phyloP scores from a whole-genome alignment of 2,113 vertebrate genomes.

The Rhynchopsitta pachyrhyncha region DNA sequence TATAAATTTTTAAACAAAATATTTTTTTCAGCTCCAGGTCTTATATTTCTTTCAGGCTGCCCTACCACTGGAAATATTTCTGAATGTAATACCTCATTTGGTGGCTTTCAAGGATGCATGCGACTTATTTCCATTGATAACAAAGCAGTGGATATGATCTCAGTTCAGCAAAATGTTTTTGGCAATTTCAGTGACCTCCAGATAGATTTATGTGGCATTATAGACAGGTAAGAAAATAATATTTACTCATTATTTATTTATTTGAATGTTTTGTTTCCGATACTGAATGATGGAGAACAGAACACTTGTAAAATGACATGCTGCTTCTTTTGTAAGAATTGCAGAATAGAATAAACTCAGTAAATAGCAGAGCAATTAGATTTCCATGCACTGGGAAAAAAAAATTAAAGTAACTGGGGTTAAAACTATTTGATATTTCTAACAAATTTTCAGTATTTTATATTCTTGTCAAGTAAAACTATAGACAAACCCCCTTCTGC shows the following conservation, averaged over 20 bases:
- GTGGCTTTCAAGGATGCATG: slow-evolving; percentile 92
- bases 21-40: not conserved
- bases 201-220: slow-evolving; percentile 93
- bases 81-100: slow-evolving; percentile 79
- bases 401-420: not conserved
- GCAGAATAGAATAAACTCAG: not conserved
- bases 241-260: not conserved
- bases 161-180: slow-evolving; percentile 83
- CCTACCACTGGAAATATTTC: slow-evolving; percentile 69
- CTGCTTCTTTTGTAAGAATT: not conserved
- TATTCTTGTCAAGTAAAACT: not conserved
- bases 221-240: slow-evolving; percentile 83
- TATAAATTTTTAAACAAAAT: not conserved
- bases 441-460: not conserved
- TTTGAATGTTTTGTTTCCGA: not conserved
- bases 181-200: slow-evolving; percentile 92
- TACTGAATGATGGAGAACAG: not conserved
- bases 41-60: slow-evolving; percentile 80
- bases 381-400: not conserved
- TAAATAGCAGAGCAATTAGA: not conserved
- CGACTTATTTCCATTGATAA: slow-evolving; percentile 78
- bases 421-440: not conserved
- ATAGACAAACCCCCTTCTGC: not conserved
- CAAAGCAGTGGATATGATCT: slow-evolving; percentile 83
- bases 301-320: not conserved